Percentiles rank a stretch among this genome's conserved stretches.
Conservation (phyloP, 2,797 vertebrate genomes). For the Mus caroli region DNA sequence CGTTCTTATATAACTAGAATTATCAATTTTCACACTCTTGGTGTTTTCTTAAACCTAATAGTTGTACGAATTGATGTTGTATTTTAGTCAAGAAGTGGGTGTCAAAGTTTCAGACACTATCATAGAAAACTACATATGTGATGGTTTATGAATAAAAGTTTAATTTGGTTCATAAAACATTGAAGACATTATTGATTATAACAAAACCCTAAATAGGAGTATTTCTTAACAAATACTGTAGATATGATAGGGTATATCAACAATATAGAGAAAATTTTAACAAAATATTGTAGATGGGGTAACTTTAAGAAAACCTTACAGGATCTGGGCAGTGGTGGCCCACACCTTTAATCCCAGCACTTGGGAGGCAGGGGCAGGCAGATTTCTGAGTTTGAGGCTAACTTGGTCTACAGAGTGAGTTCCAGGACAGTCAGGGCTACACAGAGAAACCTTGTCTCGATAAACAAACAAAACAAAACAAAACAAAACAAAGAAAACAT, state of each 20-base stretch:
- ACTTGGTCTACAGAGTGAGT: too few relatives aligned
- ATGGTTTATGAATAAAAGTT: background rate
- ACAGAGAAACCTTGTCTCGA: too few relatives aligned
- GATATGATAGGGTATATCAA: background rate
- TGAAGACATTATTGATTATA: background rate
- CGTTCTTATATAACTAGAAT: background rate
- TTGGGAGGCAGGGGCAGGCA: too few relatives aligned
- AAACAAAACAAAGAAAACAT: background rate
- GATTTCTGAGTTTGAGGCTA: too few relatives aligned
- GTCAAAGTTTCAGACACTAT: background rate
- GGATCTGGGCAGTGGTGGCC: too few relatives aligned
- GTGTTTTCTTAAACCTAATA: background rate
- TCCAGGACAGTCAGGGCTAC: too few relatives aligned
- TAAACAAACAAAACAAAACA: too few relatives aligned
- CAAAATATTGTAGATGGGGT: background rate
- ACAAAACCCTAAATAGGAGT: background rate
- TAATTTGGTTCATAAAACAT: background rate
- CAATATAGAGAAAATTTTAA: background rate
- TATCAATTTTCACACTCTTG: background rate
- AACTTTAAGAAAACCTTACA: background rate
- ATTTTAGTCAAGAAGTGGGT: background rate
- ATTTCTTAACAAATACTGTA: background rate
- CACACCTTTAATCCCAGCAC: too few relatives aligned
- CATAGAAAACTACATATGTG: background rate
- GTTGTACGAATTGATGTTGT: background rate